Base-by-base conservation (phyloP, 1,140 invertebrate species). In the Ganaspis sp. region DNA sequence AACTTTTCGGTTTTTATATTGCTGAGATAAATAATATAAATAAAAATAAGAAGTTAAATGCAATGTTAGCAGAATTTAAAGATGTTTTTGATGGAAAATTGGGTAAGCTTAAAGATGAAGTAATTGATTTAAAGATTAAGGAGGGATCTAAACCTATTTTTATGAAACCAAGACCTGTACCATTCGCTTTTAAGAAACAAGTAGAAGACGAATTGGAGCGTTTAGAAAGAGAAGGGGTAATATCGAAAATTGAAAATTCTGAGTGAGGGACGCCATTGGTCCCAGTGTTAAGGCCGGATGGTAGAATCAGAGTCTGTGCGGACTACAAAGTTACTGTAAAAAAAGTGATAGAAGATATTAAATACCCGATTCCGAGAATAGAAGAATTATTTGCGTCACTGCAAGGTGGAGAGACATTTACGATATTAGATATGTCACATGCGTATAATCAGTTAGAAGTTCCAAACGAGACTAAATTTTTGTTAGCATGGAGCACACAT, bases 181-280 rank as follows among this genome's bases (percentile, higher is more conserved):
- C 89, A 0, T 88, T 86, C 77, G 86, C 89, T n/a, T 72, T 92
- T 6, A 84, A 79, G 74, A 37, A 78, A 11, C 85, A 87, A 76
- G 78, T 92, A 4, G 84, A 90, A 12, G 58, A 82, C 5, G 86
- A 92, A 81, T 73, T 92, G 6, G 78, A 87, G 11, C 70, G 83
- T 26, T 42, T 83, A 29, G 80, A 79, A 58, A 70, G 53, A 17
- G 9, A 49, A 1, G 78, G 80, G 0, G 49, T 81, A 9, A 80
- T 85, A 23, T 70, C 75, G 8, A 69, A 64, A 54, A 74, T 69
- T 8, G 53, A 76, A 23, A 71, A 74, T 64, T 79, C 76, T 23
- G 77, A 80, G 19, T 85, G 79, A 78, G 83, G 76, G 0, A 84
- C 83, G n/a, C 86, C 83, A 17, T 34, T 87, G 11, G 83, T 86